Conservation (phyloP, 2,797 vertebrate genomes). For the Atherinosoma microstoma region DNA sequence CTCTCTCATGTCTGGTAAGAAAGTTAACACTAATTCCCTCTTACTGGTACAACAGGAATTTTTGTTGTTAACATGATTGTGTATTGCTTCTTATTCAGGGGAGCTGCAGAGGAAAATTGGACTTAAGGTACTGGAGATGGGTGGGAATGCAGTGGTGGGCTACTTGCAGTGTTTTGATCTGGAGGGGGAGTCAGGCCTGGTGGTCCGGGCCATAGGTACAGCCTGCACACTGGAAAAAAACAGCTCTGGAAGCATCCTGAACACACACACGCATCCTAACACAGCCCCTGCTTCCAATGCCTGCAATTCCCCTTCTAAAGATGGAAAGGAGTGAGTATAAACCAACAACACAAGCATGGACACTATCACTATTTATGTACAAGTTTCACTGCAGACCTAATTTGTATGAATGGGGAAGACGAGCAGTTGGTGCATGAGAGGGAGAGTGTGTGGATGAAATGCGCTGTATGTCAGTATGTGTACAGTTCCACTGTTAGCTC, state of each 20-base stretch:
- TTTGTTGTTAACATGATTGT: conserved; percentile 15
- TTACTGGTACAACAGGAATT: conserved; percentile 7
- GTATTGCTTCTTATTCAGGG: conserved; percentile 76
- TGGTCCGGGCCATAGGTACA: conserved; percentile 98
- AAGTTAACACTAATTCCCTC: neutral
- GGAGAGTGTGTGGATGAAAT: conserved; percentile 38
- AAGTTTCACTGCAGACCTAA: conserved; percentile 36
- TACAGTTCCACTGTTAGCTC: conserved; percentile 30
- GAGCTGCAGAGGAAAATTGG: conserved; percentile 98
- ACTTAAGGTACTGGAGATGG: conserved; percentile 98
- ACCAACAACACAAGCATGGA: conserved; percentile 63
- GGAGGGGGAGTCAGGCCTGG: conserved; percentile 96
- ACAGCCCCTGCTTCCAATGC: conserved; percentile 81
- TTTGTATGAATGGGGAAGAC: conserved; percentile 51
- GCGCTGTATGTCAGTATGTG: conserved; percentile 32
- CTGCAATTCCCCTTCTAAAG: conserved; percentile 97
- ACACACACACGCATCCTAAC: conserved; percentile 70
- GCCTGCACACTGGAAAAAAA: conserved; percentile 97
- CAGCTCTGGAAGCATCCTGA: conserved; percentile 84
- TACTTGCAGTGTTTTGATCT: conserved; percentile 98
- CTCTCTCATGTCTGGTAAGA: conserved; percentile 96
- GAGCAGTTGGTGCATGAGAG: conserved; percentile 57
- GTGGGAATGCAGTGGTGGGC: conserved; percentile 96
- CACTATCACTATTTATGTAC: conserved; percentile 35
- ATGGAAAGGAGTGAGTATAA: conserved; percentile 98